Conservation (phyloP, 1,140 invertebrate genomes). For the Thereuonema tuberculata region DNA sequence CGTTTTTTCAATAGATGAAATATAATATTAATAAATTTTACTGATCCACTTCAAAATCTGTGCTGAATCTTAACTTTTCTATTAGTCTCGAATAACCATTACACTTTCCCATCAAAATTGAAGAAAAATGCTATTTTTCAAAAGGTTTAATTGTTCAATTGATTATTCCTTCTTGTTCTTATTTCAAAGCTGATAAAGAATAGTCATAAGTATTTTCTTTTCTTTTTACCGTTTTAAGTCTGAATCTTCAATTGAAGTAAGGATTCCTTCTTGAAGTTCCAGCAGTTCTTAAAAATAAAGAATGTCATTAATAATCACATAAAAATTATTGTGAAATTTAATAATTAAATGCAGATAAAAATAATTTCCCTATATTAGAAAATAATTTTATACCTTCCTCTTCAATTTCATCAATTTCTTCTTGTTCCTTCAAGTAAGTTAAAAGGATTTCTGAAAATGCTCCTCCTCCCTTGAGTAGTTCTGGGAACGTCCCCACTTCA, state of each 20-base stretch:
- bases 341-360: background rate
- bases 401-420: slow-evolving; percentile 18
- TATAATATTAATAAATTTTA: no score
- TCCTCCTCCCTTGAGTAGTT: slow-evolving; percentile 28
- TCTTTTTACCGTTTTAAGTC: background rate
- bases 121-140: no score
- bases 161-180: no score
- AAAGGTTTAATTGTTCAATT: no score
- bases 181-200: no score
- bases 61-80: no score
- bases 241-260: background rate
- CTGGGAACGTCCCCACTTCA: slow-evolving; percentile 27
- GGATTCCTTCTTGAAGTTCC: slow-evolving; percentile 1
- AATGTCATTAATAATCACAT: background rate
- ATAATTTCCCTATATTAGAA: background rate
- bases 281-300: background rate
- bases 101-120: no score
- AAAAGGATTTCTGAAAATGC: slow-evolving; percentile 32
- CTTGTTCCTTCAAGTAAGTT: slow-evolving; percentile 22
- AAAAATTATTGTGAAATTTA: background rate
- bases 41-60: no score
- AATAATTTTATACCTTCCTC: background rate
- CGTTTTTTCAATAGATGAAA: no score
- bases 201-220: slow-evolving; percentile 5
- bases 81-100: no score